phyloP scores from a whole-genome alignment of 1,140 invertebrate species.

The Polypedilum pembai region DNA sequence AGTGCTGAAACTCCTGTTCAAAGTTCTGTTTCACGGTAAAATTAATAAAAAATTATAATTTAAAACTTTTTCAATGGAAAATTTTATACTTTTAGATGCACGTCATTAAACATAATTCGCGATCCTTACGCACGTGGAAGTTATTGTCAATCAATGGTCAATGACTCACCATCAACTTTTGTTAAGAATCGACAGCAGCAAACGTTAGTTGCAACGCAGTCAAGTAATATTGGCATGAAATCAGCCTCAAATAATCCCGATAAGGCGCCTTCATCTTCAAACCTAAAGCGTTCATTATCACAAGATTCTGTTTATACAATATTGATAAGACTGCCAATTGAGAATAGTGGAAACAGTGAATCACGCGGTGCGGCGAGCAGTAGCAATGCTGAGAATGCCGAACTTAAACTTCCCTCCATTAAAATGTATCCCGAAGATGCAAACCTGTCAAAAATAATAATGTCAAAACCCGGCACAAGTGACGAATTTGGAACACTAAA shows the following conservation, averaged over 20 bases:
- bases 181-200: neutral
- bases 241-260: neutral
- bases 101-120: slow-evolving; percentile 73
- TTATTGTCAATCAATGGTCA: slow-evolving; percentile 15
- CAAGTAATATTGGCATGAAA: neutral
- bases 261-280: neutral
- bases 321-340: slow-evolving; percentile 73
- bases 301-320: slow-evolving; percentile 84
- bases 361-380: slow-evolving; percentile 32
- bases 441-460: slow-evolving; percentile 36
- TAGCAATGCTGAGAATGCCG: slow-evolving; percentile 44
- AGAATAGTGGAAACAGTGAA: slow-evolving; percentile 43
- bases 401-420: slow-evolving; percentile 57
- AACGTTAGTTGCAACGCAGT: neutral
- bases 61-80: neutral
- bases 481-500: slow-evolving; percentile 1
- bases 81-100: slow-evolving; percentile 48
- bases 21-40: slow-evolving; percentile 65
- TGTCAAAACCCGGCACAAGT: slow-evolving; percentile 33
- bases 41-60: slow-evolving; percentile 31
- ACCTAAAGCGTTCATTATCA: slow-evolving; percentile 50
- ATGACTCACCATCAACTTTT: slow-evolving; percentile 7
- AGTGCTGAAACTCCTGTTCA: slow-evolving; percentile 79
- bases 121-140: slow-evolving; percentile 50
- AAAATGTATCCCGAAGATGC: slow-evolving; percentile 77